These are phyloP conservation scores for Muscina levida DNA, from an alignment of 2,888 invertebrate species.

Conservation along the genomic window DNA sequence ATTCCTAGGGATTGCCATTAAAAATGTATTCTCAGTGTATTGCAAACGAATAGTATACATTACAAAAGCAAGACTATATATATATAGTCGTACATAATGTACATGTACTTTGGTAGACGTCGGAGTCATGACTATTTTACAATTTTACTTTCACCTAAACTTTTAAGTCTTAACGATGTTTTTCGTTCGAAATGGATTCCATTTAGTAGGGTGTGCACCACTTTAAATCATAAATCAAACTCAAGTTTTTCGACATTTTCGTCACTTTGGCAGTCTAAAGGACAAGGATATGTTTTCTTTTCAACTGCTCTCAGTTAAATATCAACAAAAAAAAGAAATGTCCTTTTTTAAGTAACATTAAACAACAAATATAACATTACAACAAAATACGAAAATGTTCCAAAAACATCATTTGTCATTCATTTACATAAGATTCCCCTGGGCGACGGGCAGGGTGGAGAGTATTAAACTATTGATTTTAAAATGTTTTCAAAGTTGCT, in stretches of 20 bases:
- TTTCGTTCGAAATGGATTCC: constrained; percentile 49
- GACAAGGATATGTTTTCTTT: neutral
- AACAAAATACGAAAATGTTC: neutral
- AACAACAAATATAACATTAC: neutral
- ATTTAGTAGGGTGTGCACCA: constrained; percentile 62
- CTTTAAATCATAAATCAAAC: constrained; percentile 63
- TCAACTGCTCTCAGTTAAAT: too few species aligned
- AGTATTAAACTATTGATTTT: constrained; percentile 36
- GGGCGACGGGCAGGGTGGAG: constrained; percentile 19
- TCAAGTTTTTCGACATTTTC: constrained; percentile 61
- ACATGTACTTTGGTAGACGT: neutral
- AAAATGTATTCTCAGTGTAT: constrained; percentile 21
- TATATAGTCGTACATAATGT: too few species aligned
- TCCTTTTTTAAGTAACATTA: constrained; percentile 48
- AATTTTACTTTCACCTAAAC: constrained; percentile 49
- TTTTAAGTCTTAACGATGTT: constrained; percentile 43
- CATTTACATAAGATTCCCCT: constrained; percentile 40
- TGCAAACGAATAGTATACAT: neutral
- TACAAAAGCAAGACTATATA: too few species aligned
- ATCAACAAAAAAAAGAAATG: neutral
- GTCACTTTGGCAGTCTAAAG: constrained; percentile 46
- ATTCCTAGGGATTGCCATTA: constrained; percentile 24
- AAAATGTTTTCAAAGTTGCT: constrained; percentile 11
- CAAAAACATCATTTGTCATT: constrained; percentile 56
- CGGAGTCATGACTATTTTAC: neutral